These are phyloP conservation scores for Folsomia manolachei DNA, from an alignment of 2,888 invertebrate genomes.

Conservation along the genomic window DNA sequence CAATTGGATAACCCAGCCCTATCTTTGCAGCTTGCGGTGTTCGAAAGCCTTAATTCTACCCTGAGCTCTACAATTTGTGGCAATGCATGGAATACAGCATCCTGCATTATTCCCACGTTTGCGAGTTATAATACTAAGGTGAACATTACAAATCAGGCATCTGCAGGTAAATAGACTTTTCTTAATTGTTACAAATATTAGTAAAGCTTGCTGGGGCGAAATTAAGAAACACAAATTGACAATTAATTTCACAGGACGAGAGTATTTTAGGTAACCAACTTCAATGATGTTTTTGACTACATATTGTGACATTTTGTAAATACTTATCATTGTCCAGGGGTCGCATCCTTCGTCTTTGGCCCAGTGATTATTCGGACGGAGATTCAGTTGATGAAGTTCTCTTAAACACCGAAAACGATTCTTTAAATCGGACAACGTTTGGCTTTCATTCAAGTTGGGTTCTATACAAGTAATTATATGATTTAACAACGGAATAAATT, in stretches of 20 bases:
- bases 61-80: slow-evolving; percentile 63
- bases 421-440: background rate
- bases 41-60: background rate
- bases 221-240: too few relatives aligned
- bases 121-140: background rate
- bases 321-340: background rate
- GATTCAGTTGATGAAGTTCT: background rate
- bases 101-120: background rate
- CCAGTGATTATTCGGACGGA: background rate
- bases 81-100: slow-evolving; percentile 71
- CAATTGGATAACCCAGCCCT: too few relatives aligned
- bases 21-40: too few relatives aligned
- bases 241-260: too few relatives aligned
- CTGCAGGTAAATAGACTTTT: too few relatives aligned
- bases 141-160: background rate
- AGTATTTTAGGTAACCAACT: background rate
- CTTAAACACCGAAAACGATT: too few relatives aligned
- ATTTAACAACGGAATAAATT: too few relatives aligned
- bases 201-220: too few relatives aligned
- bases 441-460: too few relatives aligned
- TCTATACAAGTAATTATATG: too few relatives aligned
- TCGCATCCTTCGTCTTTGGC: background rate
- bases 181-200: too few relatives aligned
- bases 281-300: background rate
- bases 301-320: too few relatives aligned